A percentile compares a stretch with the other conserved stretches of the same genome.
Evolutionary conservation across 30 jellyfish, hydroid and myxozoan species (phyloP).

Genomic region (Aurelia coerulea): DNA sequence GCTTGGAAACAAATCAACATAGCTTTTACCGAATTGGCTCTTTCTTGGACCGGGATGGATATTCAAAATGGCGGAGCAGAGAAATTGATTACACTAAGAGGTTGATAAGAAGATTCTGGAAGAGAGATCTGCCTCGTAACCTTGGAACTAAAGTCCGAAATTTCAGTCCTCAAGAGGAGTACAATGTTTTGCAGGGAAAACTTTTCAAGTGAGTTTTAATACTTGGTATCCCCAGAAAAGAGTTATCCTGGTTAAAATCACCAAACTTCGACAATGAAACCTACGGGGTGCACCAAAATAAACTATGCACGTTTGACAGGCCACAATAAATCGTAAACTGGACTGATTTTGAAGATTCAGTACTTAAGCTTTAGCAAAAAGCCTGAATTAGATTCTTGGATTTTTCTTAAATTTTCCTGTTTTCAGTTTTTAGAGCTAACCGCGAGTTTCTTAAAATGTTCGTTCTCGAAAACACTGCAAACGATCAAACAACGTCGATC

Average conservation of each 20-base stretch:
- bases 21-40: slow-evolving; percentile 51
- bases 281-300: too few relatives aligned
- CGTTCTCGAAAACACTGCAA: too few relatives aligned
- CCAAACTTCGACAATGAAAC: too few relatives aligned
- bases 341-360: too few relatives aligned
- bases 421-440: too few relatives aligned
- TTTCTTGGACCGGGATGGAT: slow-evolving; percentile 61
- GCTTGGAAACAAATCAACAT: slow-evolving; percentile 65
- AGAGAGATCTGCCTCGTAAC: slow-evolving; percentile 34
- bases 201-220: slow-evolving; percentile 52
- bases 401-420: too few relatives aligned
- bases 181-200: slow-evolving; percentile 48
- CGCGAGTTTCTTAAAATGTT: too few relatives aligned
- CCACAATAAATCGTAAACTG: too few relatives aligned
- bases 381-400: too few relatives aligned
- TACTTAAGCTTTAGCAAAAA: too few relatives aligned
- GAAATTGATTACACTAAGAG: slow-evolving; percentile 31
- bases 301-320: too few relatives aligned
- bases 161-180: slow-evolving; percentile 49
- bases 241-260: neutral
- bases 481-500: too few relatives aligned
- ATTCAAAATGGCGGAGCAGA: slow-evolving; percentile 69
- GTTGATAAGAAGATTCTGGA: slow-evolving; percentile 56
- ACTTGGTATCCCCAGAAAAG: neutral
- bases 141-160: slow-evolving; percentile 27